Evolutionary conservation across 23 tunicate species (phyloP).

Genomic region (Diplosoma virens): DNA sequence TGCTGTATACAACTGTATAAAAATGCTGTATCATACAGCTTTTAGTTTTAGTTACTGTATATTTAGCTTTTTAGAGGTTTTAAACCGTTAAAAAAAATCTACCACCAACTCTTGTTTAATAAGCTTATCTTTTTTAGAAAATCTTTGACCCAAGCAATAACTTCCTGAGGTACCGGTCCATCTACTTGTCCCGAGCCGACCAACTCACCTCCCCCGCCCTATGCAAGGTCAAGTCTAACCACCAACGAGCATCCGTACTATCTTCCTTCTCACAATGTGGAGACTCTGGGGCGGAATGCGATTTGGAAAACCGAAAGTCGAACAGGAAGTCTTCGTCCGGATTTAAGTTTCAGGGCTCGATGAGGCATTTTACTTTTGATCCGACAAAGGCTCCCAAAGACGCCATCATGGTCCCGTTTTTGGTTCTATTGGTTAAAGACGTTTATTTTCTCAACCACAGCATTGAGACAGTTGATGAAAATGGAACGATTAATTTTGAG

Average conservation of each 20-base stretch:
- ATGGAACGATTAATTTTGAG: conserved; percentile 88
- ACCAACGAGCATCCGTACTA: conserved; percentile 46
- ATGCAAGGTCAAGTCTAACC: no score
- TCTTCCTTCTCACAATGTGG: conserved; percentile 75
- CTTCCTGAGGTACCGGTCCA: conserved; percentile 74
- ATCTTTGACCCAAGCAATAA: conserved; percentile 87
- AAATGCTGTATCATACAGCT: no score
- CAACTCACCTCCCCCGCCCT: no score
- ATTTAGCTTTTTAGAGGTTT: no score
- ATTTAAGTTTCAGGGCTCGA: background rate
- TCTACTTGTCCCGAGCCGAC: conserved; percentile 51
- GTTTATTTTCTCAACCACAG: conserved; percentile 87
- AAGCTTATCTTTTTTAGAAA: conserved; percentile 39
- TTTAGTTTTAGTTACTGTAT: no score
- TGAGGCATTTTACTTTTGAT: conserved; percentile 68
- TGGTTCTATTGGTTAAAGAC: conserved; percentile 83
- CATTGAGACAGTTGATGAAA: conserved; percentile 61
- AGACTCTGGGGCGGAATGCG: conserved; percentile 90
- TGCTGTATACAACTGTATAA: no score
- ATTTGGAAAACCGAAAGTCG: conserved; percentile 29
- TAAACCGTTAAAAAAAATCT: background rate
- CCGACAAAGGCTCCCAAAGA: conserved; percentile 29
- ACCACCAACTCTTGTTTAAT: background rate
- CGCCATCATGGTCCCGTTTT: conserved; percentile 78
- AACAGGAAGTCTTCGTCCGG: background rate